phyloP scores from a whole-genome alignment of 2,888 invertebrate species.

The Teinopalpus imperialis region DNA sequence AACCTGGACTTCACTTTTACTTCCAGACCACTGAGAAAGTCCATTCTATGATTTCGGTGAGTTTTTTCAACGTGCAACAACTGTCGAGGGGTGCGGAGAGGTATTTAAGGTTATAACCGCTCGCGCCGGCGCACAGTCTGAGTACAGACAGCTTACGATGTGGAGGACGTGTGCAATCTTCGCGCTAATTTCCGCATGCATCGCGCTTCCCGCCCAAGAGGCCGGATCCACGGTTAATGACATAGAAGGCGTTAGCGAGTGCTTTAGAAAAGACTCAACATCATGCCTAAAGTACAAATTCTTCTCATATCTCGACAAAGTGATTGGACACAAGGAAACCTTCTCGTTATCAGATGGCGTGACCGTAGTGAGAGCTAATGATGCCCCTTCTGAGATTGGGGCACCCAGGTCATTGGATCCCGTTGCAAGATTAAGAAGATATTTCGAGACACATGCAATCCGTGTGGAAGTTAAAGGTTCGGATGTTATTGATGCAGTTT shows the following conservation, averaged over 20 bases:
- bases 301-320: constrained; percentile 93
- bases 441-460: constrained; percentile 90
- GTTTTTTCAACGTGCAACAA: constrained; percentile 48
- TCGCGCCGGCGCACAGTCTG: constrained; percentile 62
- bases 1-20: constrained; percentile 77
- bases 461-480: constrained; percentile 92
- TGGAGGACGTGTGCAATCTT: constrained; percentile 61
- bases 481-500: constrained; percentile 90
- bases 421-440: constrained; percentile 86
- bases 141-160: constrained; percentile 53
- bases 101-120: constrained; percentile 64
- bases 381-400: constrained; percentile 86
- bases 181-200: constrained; percentile 73
- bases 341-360: constrained; percentile 92
- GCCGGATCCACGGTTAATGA: constrained; percentile 88
- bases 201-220: constrained; percentile 87
- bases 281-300: constrained; percentile 94
- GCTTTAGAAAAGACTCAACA: constrained; percentile 90
- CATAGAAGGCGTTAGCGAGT: constrained; percentile 90
- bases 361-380: constrained; percentile 89
- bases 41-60: constrained; percentile 56
- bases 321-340: constrained; percentile 89
- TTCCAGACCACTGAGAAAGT: constrained; percentile 71
- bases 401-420: constrained; percentile 89
- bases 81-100: constrained; percentile 57